A percentile compares a stretch with the other conserved stretches of the same genome.
These are phyloP conservation scores for Leptodactylus fuscus DNA, from an alignment of 2,113 vertebrate genomes.

Conservation along the genomic window DNA sequence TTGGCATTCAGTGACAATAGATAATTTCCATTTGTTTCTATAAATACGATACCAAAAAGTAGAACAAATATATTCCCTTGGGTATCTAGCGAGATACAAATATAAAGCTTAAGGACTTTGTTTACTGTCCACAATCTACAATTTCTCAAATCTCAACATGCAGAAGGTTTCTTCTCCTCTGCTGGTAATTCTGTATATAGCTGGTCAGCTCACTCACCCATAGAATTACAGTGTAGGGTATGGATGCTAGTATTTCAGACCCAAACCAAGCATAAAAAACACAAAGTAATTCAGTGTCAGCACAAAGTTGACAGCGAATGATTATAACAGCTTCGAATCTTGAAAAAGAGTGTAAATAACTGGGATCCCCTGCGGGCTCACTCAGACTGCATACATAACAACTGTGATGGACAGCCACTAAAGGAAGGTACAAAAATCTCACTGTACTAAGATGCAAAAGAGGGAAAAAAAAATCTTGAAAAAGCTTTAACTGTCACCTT, in stretches of 20 bases:
- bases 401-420: constrained; percentile 83
- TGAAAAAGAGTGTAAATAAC: constrained; percentile 90
- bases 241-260: constrained; percentile 78
- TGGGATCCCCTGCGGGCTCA: constrained; percentile 82
- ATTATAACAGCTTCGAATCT: constrained; percentile 87
- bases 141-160: constrained; percentile 75
- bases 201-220: constrained; percentile 78
- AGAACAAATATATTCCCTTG: constrained; percentile 70
- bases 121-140: constrained; percentile 77
- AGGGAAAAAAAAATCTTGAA: constrained; percentile 70
- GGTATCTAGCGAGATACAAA: constrained; percentile 71
- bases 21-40: constrained; percentile 69
- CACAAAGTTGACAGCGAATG: constrained; percentile 89
- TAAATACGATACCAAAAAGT: constrained; percentile 68
- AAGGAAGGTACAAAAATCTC: constrained; percentile 70
- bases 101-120: constrained; percentile 70
- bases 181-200: constrained; percentile 70
- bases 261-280: constrained; percentile 80
- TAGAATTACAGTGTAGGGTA: constrained; percentile 76
- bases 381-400: constrained; percentile 84
- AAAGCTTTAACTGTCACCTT: constrained; percentile 81
- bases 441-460: constrained; percentile 76
- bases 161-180: constrained; percentile 70
- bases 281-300: constrained; percentile 86
- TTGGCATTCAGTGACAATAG: constrained; percentile 48